Base-by-base conservation (phyloP, 2,888 invertebrate genomes). In the Poecilobothrus nobilitatus region DNA sequence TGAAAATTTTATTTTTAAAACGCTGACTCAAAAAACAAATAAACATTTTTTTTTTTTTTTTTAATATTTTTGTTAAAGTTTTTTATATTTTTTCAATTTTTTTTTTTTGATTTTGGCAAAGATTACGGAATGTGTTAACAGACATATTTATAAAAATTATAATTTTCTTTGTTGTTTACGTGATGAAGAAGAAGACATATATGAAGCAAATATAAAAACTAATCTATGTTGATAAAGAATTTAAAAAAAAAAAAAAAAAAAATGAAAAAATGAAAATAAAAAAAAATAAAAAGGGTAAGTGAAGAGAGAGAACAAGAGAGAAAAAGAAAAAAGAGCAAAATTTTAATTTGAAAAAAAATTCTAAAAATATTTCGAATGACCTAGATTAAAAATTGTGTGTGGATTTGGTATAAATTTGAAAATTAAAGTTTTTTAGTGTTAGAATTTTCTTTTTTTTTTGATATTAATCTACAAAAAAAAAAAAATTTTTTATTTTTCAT, bases 291-390 rank as follows among this genome's bases (percentile, higher is more conserved):
- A 27, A 27, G 27, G 27, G 27, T 27, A 27, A 27, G 27, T 27
- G 27, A 27, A 27, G 27, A 27, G 27, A 27, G 27, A 2, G 27
- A 27, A 5, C 2, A 5, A 27, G 27, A 27, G 27, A 41, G 41
- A 41, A 41, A 41, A 41, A 8, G 1, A 5, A 5, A 41, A 41
- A 41, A 41, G 15, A 15, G 15, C 9, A 41, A 41, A 41, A 41
- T 41, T 41, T 12, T 12, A 18, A 53, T 53, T 18, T 53, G 12
- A 53, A 53, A 53, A 53, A 53, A 53, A 18, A 53, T 53, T 53
- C 53, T 53, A 53, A 53, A 53, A 53, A 53, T 53, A 53, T 53
- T 53, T 53, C 53, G 53, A 53, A 53, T 53, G 53, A 53, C 53
- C 53, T 53, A 53, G 53, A 53, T 53, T 53, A 6, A 53, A 53